phyloP scores from a whole-genome alignment of 2,888 invertebrate species.

The Drosophila tripunctata region DNA sequence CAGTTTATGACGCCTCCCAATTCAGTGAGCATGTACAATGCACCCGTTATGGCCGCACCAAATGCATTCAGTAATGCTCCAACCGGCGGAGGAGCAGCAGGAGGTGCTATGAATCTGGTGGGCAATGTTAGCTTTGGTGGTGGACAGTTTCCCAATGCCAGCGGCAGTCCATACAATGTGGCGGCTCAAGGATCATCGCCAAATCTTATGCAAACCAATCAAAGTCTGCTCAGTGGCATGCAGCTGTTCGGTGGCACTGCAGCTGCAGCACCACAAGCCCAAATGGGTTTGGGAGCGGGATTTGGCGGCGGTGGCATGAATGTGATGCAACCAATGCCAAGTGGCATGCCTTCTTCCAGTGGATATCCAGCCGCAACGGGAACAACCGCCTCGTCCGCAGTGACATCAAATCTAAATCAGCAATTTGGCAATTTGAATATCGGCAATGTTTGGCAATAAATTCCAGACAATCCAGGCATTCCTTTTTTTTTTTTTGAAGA shows the following conservation, averaged over 20 bases:
- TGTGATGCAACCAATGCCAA: conserved; percentile 63
- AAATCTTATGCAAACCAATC: conserved; percentile 82
- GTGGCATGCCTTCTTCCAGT: conserved; percentile 39
- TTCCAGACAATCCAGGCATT: conserved; percentile 36
- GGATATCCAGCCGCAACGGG: conserved; percentile 52
- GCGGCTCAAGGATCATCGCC: conserved; percentile 70
- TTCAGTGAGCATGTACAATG: conserved; percentile 84
- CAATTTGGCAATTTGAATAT: conserved; percentile 84
- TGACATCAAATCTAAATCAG: conserved; percentile 82
- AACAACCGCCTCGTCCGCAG: conserved; percentile 61
- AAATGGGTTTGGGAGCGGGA: conserved; percentile 43
- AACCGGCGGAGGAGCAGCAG: too few relatives aligned
- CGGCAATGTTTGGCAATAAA: conserved; percentile 85
- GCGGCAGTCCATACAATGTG: conserved; percentile 58
- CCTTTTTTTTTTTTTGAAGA: too few relatives aligned
- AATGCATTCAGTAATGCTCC: conserved; percentile 83
- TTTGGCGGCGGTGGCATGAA: too few relatives aligned
- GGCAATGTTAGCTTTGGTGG: conserved; percentile 75
- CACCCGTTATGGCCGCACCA: conserved; percentile 84
- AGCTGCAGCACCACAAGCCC: conserved; percentile 51
- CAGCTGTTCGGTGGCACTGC: conserved; percentile 52
- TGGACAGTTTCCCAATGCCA: conserved; percentile 80
- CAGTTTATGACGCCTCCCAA: conserved; percentile 84
- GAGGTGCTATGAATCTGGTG: conserved; percentile 70
- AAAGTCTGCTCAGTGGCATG: conserved; percentile 73